phyloP scores from a whole-genome alignment of 2,888 invertebrate species.

The Diloba caeruleocephala region DNA sequence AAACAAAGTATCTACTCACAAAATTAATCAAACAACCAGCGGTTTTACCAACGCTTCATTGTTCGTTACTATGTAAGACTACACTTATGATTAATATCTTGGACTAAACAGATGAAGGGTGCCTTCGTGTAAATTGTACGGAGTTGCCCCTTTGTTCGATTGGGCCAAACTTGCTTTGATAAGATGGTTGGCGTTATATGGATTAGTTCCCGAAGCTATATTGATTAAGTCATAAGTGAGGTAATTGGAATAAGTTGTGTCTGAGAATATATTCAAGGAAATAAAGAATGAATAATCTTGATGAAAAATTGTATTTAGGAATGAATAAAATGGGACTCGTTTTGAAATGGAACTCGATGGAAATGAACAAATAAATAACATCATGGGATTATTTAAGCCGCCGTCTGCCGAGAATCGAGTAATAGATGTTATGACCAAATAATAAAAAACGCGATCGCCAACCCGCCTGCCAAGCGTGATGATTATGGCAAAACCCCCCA shows the following conservation, averaged over 20 bases:
- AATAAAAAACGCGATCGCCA: too few species aligned
- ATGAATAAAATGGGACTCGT: too few species aligned
- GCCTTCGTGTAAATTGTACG: constrained; percentile 9
- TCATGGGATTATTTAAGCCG: too few species aligned
- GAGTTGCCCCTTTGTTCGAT: constrained; percentile 38
- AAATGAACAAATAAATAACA: too few species aligned
- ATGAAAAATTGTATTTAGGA: too few species aligned
- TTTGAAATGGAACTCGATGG: too few species aligned
- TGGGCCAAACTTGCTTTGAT: constrained; percentile 35
- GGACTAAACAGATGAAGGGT: constrained; percentile 3
- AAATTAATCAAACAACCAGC: constrained; percentile 40
- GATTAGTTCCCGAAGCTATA: constrained; percentile 39
- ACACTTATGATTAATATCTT: constrained; percentile 48
- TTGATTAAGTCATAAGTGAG: constrained; percentile 46
- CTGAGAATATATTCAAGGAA: constrained; percentile 12
- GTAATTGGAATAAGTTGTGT: constrained; percentile 40
- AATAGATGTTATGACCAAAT: too few species aligned
- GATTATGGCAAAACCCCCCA: too few species aligned
- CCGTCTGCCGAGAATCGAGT: too few species aligned
- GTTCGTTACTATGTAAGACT: constrained; percentile 25
- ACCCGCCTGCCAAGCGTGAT: too few species aligned
- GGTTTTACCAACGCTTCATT: constrained; percentile 44
- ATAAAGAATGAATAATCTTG: constrained; percentile 7
- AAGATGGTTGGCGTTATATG: constrained; percentile 44
- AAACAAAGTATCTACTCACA: constrained; percentile 7